A percentile compares a stretch with the other conserved stretches of the same genome.
Conservation (phyloP, 2,888 invertebrate species). For the Erebia palarica region DNA sequence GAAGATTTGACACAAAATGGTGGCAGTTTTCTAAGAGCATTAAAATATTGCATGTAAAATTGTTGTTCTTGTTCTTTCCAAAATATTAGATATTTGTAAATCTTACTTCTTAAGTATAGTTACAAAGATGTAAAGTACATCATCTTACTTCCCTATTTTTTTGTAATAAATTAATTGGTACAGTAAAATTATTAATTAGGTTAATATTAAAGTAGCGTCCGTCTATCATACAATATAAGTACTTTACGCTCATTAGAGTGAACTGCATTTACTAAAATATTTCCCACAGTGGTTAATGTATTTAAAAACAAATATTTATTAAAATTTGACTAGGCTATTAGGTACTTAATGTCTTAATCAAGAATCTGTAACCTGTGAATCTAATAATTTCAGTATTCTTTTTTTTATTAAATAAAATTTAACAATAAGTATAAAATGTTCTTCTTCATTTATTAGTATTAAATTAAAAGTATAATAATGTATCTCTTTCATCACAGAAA, state of each 20-base stretch:
- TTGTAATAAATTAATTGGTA: conserved; percentile 2
- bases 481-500: too few species aligned
- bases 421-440: neutral
- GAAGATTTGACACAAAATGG: conserved; percentile 64
- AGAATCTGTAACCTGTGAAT: conserved; percentile 19
- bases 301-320: neutral
- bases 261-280: conserved; percentile 17
- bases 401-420: conserved; percentile 10
- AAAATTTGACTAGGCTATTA: conserved; percentile 3
- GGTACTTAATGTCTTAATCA: neutral
- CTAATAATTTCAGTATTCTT: conserved; percentile 22
- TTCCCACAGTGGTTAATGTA: conserved; percentile 1
- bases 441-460: neutral
- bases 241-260: conserved; percentile 1
- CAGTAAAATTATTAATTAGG: neutral
- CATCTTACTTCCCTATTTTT: neutral
- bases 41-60: conserved; percentile 72
- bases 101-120: neutral
- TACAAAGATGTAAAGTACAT: neutral
- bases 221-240: conserved; percentile 4
- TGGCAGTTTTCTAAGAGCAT: conserved; percentile 71
- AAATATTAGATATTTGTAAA: neutral
- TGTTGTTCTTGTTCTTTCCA: neutral
- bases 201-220: neutral
- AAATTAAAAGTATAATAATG: too few species aligned